phyloP scores from a whole-genome alignment of 2,113 vertebrate genomes.

The Chaetorhynchus papuensis region DNA sequence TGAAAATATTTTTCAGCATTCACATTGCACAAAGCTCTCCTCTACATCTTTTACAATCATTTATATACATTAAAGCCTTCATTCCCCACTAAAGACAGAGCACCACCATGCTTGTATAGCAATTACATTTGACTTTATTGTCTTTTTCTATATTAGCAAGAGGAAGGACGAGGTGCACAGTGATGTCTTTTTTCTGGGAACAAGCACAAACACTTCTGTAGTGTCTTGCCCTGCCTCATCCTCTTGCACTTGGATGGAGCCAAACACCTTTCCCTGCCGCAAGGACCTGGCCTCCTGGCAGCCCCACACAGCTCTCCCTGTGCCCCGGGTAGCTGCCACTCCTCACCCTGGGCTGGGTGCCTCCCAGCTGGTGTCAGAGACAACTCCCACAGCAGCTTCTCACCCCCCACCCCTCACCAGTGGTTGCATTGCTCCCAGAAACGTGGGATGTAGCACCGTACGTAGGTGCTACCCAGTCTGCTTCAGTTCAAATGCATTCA shows the following conservation, averaged over 20 bases:
- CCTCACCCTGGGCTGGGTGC: background rate
- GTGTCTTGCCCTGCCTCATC: background rate
- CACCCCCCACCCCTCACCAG: background rate
- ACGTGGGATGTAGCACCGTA: rapidly evolving
- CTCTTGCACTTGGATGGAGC: background rate
- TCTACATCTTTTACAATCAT: background rate
- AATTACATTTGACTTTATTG: background rate
- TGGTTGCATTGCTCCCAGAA: background rate
- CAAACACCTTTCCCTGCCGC: rapidly evolving
- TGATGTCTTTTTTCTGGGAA: background rate
- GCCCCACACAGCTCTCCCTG: rapidly evolving
- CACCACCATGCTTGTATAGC: rapidly evolving
- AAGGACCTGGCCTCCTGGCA: background rate
- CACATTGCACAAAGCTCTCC: background rate
- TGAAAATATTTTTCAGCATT: background rate
- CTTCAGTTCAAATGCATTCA: background rate
- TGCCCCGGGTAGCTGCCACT: background rate
- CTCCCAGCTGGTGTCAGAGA: background rate
- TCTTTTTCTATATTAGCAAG: background rate
- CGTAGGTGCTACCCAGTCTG: background rate
- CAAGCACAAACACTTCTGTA: background rate
- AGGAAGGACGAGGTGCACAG: background rate
- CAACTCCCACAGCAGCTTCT: background rate
- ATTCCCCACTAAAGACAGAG: background rate
- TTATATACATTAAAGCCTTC: background rate